Evolutionary conservation across 2,888 invertebrate species (phyloP).

Genomic region (Lasioglossum marginatum): DNA sequence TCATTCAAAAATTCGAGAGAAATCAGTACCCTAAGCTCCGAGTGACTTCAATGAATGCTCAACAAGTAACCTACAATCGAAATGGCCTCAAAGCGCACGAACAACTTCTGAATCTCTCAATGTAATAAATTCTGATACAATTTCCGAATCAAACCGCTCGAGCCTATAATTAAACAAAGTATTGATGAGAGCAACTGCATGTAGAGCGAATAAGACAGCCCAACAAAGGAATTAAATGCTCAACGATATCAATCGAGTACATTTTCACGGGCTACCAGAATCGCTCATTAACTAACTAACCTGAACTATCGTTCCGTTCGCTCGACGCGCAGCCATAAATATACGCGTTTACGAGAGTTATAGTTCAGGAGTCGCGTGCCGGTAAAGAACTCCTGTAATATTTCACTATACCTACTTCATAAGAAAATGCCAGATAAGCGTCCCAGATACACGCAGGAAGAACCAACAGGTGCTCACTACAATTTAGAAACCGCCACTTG

Average conservation of each 20-base stretch:
- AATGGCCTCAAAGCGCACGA: background rate
- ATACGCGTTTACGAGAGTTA: background rate
- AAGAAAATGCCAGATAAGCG: background rate
- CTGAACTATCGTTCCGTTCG: slow-evolving; percentile 5
- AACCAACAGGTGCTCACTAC: background rate
- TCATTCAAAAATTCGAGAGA: background rate
- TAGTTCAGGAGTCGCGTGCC: slow-evolving; percentile 20
- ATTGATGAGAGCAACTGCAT: background rate
- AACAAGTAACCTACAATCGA: background rate
- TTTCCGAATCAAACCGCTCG: background rate
- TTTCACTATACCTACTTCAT: background rate
- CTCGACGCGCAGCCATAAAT: slow-evolving; percentile 36
- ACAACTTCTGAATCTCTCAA: background rate
- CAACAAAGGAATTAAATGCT: background rate
- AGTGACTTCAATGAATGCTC: background rate
- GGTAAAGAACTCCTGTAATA: background rate
- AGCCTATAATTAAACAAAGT: background rate
- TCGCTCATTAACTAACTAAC: background rate
- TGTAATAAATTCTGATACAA: background rate
- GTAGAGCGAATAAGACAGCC: background rate
- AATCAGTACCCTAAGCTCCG: background rate
- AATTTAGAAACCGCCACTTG: background rate
- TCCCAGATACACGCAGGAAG: background rate
- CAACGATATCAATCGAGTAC: background rate
- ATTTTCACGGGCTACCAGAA: background rate